A percentile compares a stretch with the other conserved stretches of the same genome.
Evolutionary conservation across 2,797 vertebrate species (phyloP).

Genomic region (Bucorvus abyssinicus): DNA sequence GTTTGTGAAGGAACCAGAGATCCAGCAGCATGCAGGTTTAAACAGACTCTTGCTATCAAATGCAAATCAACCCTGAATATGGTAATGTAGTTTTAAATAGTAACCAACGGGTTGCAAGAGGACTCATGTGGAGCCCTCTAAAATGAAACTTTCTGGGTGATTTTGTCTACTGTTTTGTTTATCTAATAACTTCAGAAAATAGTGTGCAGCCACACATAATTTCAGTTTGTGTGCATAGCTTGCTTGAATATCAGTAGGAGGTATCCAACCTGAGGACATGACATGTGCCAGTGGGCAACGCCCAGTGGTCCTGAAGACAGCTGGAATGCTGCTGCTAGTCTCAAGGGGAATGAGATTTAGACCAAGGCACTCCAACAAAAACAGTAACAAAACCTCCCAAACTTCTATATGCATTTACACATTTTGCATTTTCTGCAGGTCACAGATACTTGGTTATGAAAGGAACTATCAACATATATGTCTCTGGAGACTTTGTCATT

Average conservation of each 20-base stretch:
- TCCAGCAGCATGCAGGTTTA: neutral
- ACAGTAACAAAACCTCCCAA: neutral
- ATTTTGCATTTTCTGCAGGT: neutral
- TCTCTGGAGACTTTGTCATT: neutral
- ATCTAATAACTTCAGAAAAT: neutral
- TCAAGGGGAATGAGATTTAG: neutral
- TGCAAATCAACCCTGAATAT: neutral
- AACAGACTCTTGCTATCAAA: neutral
- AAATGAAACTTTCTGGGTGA: neutral
- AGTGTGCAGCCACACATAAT: neutral
- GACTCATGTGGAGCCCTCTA: neutral
- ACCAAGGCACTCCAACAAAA: neutral
- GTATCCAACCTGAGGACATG: neutral
- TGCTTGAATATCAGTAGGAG: neutral
- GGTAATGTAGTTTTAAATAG: neutral
- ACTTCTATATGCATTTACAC: neutral
- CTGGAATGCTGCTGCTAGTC: neutral
- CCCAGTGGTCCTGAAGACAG: neutral
- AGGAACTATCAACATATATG: neutral
- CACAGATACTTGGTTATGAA: neutral
- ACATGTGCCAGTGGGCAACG: neutral
- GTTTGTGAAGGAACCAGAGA: neutral
- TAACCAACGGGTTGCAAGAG: neutral
- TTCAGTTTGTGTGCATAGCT: neutral
- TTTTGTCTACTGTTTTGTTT: neutral